These are phyloP conservation scores for Himalopsyche japonica DNA, from an alignment of 2,888 invertebrate genomes.

Conservation along the genomic window DNA sequence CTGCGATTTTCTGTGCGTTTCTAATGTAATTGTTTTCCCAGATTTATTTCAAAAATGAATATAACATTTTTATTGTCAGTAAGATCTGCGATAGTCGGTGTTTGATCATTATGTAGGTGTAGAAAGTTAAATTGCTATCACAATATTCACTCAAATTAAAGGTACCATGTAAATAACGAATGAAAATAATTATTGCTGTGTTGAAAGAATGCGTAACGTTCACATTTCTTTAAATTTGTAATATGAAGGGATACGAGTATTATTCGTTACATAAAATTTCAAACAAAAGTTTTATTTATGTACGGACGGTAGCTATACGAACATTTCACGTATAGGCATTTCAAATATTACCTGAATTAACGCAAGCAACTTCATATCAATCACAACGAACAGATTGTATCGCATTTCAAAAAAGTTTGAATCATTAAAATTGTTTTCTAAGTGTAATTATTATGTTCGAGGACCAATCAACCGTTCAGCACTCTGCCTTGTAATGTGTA, in stretches of 20 bases:
- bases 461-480: background rate
- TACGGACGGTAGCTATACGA: background rate
- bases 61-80: too few species aligned
- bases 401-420: background rate
- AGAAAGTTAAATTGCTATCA: too few species aligned
- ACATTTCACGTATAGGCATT: background rate
- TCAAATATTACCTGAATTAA: background rate
- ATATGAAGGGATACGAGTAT: background rate
- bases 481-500: constrained; percentile 1
- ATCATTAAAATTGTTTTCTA: background rate
- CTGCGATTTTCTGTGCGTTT: too few species aligned
- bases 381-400: background rate
- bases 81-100: too few species aligned
- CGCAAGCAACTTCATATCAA: background rate
- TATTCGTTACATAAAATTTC: background rate
- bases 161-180: background rate
- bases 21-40: too few species aligned
- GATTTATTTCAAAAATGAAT: too few species aligned
- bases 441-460: background rate
- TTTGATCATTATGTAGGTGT: too few species aligned
- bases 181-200: background rate
- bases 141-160: background rate
- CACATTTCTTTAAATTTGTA: background rate
- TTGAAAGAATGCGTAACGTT: background rate
- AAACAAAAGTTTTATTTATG: background rate